Conservation (phyloP, 2,888 invertebrate genomes). For the Oscheius sp. region DNA sequence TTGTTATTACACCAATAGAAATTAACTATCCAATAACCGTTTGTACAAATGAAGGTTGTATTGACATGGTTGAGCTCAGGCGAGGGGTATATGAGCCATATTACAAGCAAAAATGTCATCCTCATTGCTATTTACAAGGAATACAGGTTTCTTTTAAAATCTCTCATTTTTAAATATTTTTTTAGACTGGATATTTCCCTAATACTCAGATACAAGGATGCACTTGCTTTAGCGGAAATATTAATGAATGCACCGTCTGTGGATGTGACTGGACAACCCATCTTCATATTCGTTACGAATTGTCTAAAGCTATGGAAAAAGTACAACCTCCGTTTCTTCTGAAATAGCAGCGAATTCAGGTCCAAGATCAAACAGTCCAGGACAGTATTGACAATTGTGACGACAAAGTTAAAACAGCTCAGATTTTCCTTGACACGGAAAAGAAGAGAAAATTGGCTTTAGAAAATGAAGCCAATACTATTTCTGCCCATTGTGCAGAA, state of each 20-base stretch:
- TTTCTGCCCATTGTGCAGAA: background rate
- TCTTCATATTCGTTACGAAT: constrained; percentile 41
- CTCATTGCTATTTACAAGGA: constrained; percentile 37
- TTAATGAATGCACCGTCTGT: constrained; percentile 33
- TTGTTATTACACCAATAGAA: constrained; percentile 3
- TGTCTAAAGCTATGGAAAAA: background rate
- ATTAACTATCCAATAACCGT: constrained; percentile 45
- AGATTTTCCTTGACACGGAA: background rate
- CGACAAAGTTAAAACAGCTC: background rate
- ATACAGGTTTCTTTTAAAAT: constrained; percentile 37
- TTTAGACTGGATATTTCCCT: constrained; percentile 3
- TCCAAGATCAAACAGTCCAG: no score
- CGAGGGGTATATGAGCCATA: constrained; percentile 8
- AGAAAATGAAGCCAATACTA: constrained; percentile 10
- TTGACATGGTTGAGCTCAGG: constrained; percentile 23
- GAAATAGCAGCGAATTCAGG: background rate
- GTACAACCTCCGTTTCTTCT: background rate
- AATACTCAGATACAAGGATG: constrained; percentile 12
- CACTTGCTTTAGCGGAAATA: background rate
- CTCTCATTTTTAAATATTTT: no score
- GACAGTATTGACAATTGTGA: background rate
- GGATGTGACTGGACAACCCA: constrained; percentile 40
- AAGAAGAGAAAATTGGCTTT: background rate
- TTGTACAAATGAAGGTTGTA: constrained; percentile 38
- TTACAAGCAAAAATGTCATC: constrained; percentile 46